phyloP scores from a whole-genome alignment of 2,888 invertebrate species.

The Eupithecia subfuscata region DNA sequence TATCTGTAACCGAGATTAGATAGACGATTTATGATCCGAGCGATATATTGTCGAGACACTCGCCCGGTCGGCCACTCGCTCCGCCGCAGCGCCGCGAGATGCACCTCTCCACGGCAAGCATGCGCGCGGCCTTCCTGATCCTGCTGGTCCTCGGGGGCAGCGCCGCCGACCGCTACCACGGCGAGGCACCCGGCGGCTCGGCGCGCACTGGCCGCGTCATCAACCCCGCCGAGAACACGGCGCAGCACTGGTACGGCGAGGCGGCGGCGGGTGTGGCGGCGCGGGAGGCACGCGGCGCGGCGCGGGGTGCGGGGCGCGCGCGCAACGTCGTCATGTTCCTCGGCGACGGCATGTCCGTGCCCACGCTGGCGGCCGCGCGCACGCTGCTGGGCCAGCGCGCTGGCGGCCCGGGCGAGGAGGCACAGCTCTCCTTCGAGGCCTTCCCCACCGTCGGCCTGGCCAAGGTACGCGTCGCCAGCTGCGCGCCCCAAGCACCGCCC shows the following conservation, averaged over 20 bases:
- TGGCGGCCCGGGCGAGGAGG: conserved; percentile 82
- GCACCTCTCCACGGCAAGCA: background rate
- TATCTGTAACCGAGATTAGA: conserved; percentile 4
- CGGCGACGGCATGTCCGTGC: conserved; percentile 89
- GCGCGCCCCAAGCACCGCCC: background rate
- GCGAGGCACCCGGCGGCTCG: conserved; percentile 33
- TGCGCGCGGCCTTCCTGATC: conserved; percentile 7
- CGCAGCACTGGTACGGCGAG: conserved; percentile 43
- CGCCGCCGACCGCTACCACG: conserved; percentile 31
- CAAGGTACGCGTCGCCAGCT: conserved; percentile 44
- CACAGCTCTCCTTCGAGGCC: conserved; percentile 82
- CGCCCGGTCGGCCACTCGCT: background rate
- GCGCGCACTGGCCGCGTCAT: conserved; percentile 32
- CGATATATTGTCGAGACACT: background rate
- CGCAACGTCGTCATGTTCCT: conserved; percentile 87
- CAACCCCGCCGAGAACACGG: conserved; percentile 32
- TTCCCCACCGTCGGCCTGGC: conserved; percentile 83
- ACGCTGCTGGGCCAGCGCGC: conserved; percentile 84
- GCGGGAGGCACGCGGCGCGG: conserved; percentile 37
- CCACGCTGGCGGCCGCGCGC: conserved; percentile 86
- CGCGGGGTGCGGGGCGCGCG: conserved; percentile 55
- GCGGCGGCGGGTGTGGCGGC: conserved; percentile 37
- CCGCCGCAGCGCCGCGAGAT: background rate
- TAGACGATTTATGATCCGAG: background rate
- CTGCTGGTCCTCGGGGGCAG: conserved; percentile 11